phyloP scores from a whole-genome alignment of 2,113 vertebrate genomes.

The Pantherophis guttatus region DNA sequence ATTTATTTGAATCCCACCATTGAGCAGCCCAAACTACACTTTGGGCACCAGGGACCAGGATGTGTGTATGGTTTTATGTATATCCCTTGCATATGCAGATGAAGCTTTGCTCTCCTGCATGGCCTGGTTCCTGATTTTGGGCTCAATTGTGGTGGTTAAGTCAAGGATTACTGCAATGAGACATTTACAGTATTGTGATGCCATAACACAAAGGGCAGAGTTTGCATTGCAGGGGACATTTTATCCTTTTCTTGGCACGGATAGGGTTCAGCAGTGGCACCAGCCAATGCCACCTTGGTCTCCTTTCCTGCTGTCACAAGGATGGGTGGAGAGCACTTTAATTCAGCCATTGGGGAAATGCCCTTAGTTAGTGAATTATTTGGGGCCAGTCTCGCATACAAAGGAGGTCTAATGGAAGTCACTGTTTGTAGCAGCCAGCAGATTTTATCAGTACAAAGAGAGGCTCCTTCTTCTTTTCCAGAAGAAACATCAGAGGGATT shows the following conservation, averaged over 20 bases:
- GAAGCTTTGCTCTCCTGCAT: not conserved
- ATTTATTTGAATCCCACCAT: too few species aligned
- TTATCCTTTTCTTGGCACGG: not conserved
- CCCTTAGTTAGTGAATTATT: not conserved
- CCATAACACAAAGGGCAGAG: not conserved
- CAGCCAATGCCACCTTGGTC: not conserved
- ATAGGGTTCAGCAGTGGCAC: not conserved
- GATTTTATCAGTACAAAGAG: not conserved
- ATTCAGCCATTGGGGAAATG: not conserved
- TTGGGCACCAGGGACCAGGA: too few species aligned
- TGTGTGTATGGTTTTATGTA: not conserved
- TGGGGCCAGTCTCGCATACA: not conserved
- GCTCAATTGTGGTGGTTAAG: not conserved
- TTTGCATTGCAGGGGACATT: not conserved
- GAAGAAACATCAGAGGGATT: not conserved
- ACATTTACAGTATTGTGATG: not conserved
- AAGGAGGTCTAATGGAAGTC: not conserved
- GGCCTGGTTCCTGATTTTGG: not conserved
- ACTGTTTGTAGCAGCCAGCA: not conserved
- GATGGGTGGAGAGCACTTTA: not conserved
- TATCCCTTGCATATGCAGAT: not conserved
- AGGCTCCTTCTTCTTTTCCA: not conserved
- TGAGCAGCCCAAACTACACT: too few species aligned
- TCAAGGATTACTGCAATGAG: not conserved
- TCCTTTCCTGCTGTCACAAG: not conserved